Evolutionary conservation across 2,113 vertebrate species (phyloP).

Genomic region (Crotophaga sulcirostris): DNA sequence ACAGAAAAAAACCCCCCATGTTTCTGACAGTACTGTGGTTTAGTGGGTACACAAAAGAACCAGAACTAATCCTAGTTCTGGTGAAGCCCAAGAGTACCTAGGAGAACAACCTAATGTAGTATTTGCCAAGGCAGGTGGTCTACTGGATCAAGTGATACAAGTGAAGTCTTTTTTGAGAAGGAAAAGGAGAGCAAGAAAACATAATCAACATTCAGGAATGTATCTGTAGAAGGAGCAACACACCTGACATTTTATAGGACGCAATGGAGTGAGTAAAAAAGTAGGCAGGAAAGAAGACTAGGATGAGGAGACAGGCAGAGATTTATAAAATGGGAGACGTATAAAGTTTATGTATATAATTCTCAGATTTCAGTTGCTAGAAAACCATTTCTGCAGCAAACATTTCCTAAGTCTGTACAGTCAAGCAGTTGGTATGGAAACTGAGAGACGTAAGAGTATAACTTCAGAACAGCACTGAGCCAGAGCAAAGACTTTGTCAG

Average conservation of each 20-base stretch:
- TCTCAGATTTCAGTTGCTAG: neutral
- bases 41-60: neutral
- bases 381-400: neutral
- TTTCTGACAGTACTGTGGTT: neutral
- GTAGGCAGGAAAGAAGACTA: neutral
- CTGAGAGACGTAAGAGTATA: neutral
- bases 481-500: neutral
- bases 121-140: neutral
- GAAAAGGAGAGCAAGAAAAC: neutral
- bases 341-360: neutral
- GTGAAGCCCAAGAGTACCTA: neutral
- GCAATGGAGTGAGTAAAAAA: neutral
- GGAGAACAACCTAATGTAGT: neutral
- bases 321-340: neutral
- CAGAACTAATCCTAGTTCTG: neutral
- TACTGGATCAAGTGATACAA: neutral
- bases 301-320: neutral
- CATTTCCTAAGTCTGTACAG: neutral
- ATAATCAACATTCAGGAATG: neutral
- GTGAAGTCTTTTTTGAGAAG: neutral
- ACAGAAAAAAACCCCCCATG: neutral
- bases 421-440: constrained; percentile 1
- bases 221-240: neutral
- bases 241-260: neutral
- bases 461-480: neutral